A percentile compares a stretch with the other conserved stretches of the same genome.
These are phyloP conservation scores for Mamestra configurata DNA, from an alignment of 1,140 invertebrate species.

Conservation along the genomic window DNA sequence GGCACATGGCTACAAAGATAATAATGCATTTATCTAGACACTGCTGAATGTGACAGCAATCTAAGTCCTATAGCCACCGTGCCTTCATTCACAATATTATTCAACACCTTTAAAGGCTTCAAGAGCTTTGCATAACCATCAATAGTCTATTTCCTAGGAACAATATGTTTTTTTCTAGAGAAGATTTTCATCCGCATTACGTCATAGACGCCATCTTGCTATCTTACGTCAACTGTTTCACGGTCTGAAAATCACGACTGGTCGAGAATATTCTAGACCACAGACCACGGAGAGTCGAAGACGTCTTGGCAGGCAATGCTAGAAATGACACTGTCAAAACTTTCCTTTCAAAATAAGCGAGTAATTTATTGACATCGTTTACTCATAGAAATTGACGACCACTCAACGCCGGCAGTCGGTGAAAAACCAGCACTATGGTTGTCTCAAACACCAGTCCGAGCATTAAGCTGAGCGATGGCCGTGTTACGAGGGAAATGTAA, in stretches of 20 bases:
- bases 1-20: not conserved
- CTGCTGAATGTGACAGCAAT: not conserved
- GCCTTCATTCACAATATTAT: not conserved
- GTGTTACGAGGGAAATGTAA: too few species aligned
- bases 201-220: constrained; percentile 4
- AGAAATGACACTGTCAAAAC: too few species aligned
- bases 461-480: too few species aligned
- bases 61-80: not conserved
- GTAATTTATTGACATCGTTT: too few species aligned
- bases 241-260: constrained; percentile 10
- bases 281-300: too few species aligned
- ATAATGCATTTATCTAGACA: not conserved
- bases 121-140: not conserved
- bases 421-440: too few species aligned
- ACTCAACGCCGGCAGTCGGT: too few species aligned
- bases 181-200: not conserved
- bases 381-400: too few species aligned
- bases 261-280: not conserved
- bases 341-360: too few species aligned
- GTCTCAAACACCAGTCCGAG: too few species aligned
- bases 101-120: not conserved
- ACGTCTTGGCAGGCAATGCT: too few species aligned
- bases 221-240: not conserved
- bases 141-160: not conserved
- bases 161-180: not conserved